Evolutionary conservation across 92 coral and sea anemone species (phyloP), one percentile per base, ranked within the genome.

Genomic region (Palythoa caribaeorum): DNA sequence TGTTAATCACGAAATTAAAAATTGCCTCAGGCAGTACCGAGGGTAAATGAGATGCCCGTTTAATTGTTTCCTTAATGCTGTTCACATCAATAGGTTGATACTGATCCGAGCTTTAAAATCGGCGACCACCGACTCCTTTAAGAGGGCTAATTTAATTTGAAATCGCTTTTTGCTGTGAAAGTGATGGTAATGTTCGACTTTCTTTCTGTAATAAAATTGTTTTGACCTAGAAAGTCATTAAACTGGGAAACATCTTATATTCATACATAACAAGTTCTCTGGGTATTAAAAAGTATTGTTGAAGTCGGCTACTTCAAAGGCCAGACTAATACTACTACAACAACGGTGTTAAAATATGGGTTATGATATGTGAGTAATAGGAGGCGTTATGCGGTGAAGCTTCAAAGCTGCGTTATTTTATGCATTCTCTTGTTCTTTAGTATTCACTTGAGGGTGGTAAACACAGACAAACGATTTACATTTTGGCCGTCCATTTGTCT

Each of bases 401-500:
- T 20, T 78, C 19, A 10, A 38, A 78, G 55, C 51, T 15, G 6
- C 50, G 83, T 38, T 78, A 68, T 54, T 77, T 35, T 17, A 36
- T 15, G 84, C 84, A 38, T 59, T 79, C 39, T 79, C 73, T 38
- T 39, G n/a, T 16, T 38, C 53, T 60, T 79, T 60, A 38, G 84
- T 62, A 79, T 79, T 79, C 84, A 44, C 37, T 65, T 59, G 84
- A 79, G n/a, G n/a, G n/a, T 79, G 28, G 84, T 79, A 60, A 79
- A 79, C 84, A 79, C 17, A 38, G 66, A 78, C 84, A 35, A 78
- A 59, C 71, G 13, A 59, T 78, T 78, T 78, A 37, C 52, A 59
- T 75, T 44, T 75, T 48, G n/a, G 28, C 60, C 47, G 57, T 48
- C 79, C 36, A 75, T 77, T 54, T 77, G 66, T 63, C 84, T 16